Conservation (phyloP, 2,797 vertebrate species). For the Vespertilio murinus region DNA sequence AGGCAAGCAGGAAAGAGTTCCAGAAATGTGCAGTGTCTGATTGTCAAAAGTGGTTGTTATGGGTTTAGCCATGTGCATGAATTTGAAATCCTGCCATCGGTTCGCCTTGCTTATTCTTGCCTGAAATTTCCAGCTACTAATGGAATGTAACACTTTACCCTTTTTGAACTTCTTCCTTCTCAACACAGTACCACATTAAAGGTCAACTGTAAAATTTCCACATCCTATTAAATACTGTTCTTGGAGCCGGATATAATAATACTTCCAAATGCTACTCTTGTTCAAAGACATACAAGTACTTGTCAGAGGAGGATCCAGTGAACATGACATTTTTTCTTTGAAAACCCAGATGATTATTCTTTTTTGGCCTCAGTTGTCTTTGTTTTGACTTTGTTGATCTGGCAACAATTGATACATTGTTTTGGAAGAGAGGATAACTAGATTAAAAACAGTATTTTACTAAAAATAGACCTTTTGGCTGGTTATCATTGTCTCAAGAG, state of each 20-base stretch:
- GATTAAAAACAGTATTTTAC: conserved; percentile 71
- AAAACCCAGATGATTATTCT: background rate
- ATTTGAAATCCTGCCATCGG: conserved; percentile 49
- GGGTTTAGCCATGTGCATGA: conserved; percentile 20
- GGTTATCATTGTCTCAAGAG: conserved; percentile 57
- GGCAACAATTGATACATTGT: conserved; percentile 50
- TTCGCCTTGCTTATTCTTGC: conserved; percentile 50
- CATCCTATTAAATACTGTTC: conserved; percentile 72
- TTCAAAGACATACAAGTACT: conserved; percentile 49
- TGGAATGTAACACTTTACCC: conserved; percentile 68
- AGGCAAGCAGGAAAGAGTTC: background rate
- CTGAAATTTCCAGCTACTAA: conserved; percentile 62
- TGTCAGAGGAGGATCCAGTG: background rate
- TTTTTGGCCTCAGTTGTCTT: background rate
- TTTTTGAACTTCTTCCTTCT: conserved; percentile 58
- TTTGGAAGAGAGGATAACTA: conserved; percentile 58
- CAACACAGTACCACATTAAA: conserved; percentile 64
- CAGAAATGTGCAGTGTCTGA: background rate
- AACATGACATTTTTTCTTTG: conserved; percentile 23
- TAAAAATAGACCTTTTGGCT: conserved; percentile 68
- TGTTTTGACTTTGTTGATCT: conserved; percentile 51
- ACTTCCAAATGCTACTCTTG: conserved; percentile 67
- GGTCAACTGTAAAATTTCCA: conserved; percentile 80
- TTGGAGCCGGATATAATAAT: conserved; percentile 50
- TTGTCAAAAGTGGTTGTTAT: background rate